Conservation (phyloP, 2,797 vertebrate species). For the Muraenolepis orangiensis region DNA sequence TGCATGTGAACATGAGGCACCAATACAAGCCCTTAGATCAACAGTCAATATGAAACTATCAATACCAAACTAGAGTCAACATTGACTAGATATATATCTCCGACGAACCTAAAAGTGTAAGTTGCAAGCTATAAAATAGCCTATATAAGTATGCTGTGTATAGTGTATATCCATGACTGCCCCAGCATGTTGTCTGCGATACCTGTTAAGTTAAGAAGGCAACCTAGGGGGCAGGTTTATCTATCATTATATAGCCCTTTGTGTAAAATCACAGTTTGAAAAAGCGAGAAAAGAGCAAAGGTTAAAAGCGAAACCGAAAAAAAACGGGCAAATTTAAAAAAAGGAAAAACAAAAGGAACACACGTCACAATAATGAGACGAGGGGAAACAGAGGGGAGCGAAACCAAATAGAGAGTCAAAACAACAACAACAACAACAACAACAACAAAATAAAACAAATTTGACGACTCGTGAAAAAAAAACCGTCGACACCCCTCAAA, state of each 20-base stretch:
- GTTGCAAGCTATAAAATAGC: constrained; percentile 29
- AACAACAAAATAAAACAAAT: constrained; percentile 41
- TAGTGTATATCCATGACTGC: not conserved
- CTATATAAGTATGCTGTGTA: not conserved
- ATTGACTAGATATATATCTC: constrained; percentile 43
- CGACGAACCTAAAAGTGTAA: constrained; percentile 37
- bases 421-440: constrained; percentile 42
- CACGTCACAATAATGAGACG: not conserved
- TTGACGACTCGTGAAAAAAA: constrained; percentile 28
- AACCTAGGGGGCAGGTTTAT: constrained; percentile 29
- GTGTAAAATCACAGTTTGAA: constrained; percentile 29
- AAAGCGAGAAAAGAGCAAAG: constrained; percentile 41
- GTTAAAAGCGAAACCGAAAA: constrained; percentile 49
- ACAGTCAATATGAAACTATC: constrained; percentile 60
- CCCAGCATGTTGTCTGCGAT: constrained; percentile 29
- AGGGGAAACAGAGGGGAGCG: not conserved
- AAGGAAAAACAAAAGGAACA: constrained; percentile 17
- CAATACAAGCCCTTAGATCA: constrained; percentile 55
- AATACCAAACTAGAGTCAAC: constrained; percentile 29
- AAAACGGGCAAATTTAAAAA: constrained; percentile 6
- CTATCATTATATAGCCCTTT: constrained; percentile 48
- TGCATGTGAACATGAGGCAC: constrained; percentile 46
- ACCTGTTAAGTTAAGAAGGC: constrained; percentile 51
- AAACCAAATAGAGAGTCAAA: constrained; percentile 32
- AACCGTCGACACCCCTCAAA: constrained; percentile 29